Conservation (phyloP, 2,888 invertebrate species). For the Caenorhabditis sp. region DNA sequence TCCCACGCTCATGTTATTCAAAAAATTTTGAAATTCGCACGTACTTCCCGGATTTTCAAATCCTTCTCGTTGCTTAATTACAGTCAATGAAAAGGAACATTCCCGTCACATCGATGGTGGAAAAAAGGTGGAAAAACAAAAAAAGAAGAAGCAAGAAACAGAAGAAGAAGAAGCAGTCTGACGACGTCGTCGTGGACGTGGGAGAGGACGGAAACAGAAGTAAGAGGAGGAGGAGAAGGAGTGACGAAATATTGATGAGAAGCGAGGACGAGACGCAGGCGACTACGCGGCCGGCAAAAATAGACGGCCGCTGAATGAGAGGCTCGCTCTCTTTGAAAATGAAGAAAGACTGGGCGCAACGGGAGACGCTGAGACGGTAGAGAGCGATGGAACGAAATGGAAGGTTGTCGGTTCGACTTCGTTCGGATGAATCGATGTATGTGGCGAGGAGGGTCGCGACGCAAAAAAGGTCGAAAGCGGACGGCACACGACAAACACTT, state of each 20-base stretch:
- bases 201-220: constrained; percentile 31
- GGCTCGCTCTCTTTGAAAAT: constrained; percentile 18
- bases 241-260: constrained; percentile 26
- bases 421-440: constrained; percentile 17
- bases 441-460: constrained; percentile 14
- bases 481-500: background rate
- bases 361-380: background rate
- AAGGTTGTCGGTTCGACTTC: constrained; percentile 12
- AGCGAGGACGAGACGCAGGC: constrained; percentile 5
- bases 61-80: background rate
- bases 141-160: background rate
- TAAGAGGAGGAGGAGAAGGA: constrained; percentile 7
- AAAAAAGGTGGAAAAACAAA: constrained; percentile 1
- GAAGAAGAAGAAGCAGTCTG: constrained; percentile 1
- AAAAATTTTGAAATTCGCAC: background rate
- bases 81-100: background rate
- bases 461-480: constrained; percentile 17
- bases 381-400: constrained; percentile 18
- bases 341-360: background rate
- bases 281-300: constrained; percentile 12
- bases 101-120: background rate
- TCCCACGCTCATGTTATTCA: background rate
- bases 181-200: constrained; percentile 1
- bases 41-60: background rate
- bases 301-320: constrained; percentile 17